phyloP scores from a whole-genome alignment of 2,113 vertebrate species.

The Hemichromis elongatus region DNA sequence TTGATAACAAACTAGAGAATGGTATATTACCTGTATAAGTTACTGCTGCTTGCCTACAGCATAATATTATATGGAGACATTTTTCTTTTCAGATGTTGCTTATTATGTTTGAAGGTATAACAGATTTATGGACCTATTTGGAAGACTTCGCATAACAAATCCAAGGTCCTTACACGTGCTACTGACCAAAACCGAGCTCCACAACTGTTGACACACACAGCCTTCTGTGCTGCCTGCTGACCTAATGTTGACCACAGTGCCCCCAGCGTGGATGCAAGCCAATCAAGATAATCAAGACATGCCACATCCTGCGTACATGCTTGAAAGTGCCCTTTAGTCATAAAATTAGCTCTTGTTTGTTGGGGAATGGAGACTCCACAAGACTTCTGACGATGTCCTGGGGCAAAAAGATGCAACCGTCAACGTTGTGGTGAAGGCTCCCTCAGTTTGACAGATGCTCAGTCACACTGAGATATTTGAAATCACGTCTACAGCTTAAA shows the following conservation, averaged over 20 bases:
- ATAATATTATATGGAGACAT: not conserved
- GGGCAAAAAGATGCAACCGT: not conserved
- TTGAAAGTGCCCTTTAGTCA: not conserved
- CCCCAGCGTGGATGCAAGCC: not conserved
- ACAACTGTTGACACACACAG: not conserved
- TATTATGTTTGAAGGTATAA: not conserved
- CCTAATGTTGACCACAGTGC: not conserved
- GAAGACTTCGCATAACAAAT: not conserved
- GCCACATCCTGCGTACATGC: not conserved
- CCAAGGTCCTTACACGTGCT: not conserved
- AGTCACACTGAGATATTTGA: not conserved
- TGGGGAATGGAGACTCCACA: not conserved
- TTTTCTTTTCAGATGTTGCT: not conserved
- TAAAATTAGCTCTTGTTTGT: not conserved
- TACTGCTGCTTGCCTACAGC: not conserved
- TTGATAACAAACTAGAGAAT: not conserved
- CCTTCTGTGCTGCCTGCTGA: not conserved
- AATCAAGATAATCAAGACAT: not conserved
- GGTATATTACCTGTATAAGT: not conserved
- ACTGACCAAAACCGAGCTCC: not conserved
- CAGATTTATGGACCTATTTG: not conserved
- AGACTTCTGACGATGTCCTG: not conserved
- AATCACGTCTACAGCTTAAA: not conserved
- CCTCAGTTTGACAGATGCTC: not conserved
- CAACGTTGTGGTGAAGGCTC: not conserved